These are phyloP conservation scores for Stichodactyla helianthus DNA, from an alignment of 64 coral and sea anemone species.

Conservation along the genomic window DNA sequence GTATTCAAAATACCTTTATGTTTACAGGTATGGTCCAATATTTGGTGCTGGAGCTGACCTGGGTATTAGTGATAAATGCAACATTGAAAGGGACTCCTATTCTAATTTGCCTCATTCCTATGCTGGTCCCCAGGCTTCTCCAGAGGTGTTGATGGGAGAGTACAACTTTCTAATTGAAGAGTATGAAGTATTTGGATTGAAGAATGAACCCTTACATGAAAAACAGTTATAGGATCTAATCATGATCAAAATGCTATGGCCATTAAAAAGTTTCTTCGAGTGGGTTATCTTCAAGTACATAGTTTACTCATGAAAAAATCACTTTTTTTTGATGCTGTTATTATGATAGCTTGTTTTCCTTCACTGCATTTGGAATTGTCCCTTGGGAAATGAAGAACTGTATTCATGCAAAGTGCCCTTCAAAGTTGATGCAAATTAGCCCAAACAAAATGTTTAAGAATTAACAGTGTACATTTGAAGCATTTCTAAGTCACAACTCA, in stretches of 20 bases:
- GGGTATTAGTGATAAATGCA: constrained; percentile 69
- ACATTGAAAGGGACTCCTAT: constrained; percentile 66
- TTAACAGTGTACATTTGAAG: background rate
- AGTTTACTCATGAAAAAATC: no score
- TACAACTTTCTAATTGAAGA: constrained; percentile 75
- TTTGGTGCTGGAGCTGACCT: constrained; percentile 96
- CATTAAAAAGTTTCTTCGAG: no score
- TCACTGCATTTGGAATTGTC: no score
- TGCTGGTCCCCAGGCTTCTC: constrained; percentile 61
- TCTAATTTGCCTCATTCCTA: constrained; percentile 91
- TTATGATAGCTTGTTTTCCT: no score
- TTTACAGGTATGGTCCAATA: constrained; percentile 78
- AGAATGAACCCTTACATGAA: constrained; percentile 27
- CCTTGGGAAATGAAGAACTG: no score
- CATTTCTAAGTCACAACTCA: no score
- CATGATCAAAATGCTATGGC: background rate
- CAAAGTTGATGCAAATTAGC: no score
- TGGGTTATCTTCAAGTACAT: no score
- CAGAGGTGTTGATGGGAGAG: constrained; percentile 72
- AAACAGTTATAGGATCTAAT: background rate
- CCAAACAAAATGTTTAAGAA: no score
- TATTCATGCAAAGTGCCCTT: no score
- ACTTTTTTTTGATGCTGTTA: no score
- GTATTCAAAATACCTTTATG: background rate
- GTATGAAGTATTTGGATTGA: constrained; percentile 91